Conservation (phyloP, 2,113 vertebrate species). For the Gymnogyps californianus region DNA sequence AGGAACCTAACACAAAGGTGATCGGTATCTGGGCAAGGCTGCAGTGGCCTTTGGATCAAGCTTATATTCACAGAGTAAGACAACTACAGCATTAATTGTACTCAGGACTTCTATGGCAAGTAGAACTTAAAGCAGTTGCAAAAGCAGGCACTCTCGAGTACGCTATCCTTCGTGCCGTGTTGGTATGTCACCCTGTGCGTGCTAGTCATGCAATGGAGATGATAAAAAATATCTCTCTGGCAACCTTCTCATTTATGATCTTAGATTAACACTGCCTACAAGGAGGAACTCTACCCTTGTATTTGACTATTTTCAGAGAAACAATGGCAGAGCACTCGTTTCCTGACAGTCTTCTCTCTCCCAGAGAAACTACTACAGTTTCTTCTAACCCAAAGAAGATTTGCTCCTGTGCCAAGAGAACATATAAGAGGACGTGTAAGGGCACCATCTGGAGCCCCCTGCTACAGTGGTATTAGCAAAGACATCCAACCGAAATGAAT, state of each 20-base stretch:
- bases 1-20: not conserved
- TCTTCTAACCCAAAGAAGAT: not conserved
- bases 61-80: not conserved
- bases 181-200: not conserved
- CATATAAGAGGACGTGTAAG: not conserved
- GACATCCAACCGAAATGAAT: not conserved
- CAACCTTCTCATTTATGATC: not conserved
- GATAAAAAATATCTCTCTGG: no score
- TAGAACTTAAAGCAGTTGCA: not conserved
- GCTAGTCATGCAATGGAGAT: not conserved
- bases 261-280: not conserved
- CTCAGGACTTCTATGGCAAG: not conserved
- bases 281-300: not conserved
- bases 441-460: not conserved
- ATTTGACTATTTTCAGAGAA: not conserved
- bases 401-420: not conserved
- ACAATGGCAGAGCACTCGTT: not conserved
- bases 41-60: not conserved
- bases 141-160: not conserved
- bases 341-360: not conserved
- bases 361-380: not conserved
- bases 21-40: not conserved
- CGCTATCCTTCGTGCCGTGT: accelerated
- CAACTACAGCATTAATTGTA: not conserved
- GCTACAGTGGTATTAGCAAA: not conserved